Conservation (phyloP, 2,888 invertebrate genomes). For the Brenthis ino region DNA sequence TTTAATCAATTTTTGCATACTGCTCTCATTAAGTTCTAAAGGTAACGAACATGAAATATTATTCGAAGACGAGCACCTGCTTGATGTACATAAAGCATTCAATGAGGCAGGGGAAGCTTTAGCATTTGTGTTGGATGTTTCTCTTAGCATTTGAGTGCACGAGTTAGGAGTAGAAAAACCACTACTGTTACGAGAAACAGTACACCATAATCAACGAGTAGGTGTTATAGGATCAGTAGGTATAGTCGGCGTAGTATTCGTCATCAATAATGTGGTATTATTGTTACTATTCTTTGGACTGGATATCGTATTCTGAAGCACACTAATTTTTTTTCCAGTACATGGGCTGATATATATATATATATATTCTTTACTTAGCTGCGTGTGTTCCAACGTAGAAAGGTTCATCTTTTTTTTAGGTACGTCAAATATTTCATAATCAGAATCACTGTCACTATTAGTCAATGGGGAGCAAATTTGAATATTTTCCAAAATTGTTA, state of each 20-base stretch:
- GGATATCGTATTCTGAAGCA: slow-evolving; percentile 34
- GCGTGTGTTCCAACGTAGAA: not conserved
- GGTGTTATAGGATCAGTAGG: too few species aligned
- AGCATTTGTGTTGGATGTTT: slow-evolving; percentile 1
- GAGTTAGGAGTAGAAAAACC: not conserved
- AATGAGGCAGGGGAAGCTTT: slow-evolving; percentile 1
- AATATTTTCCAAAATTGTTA: not conserved
- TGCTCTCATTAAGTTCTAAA: slow-evolving; percentile 32
- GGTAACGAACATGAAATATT: slow-evolving; percentile 36
- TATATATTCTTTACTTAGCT: too few species aligned
- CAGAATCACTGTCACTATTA: slow-evolving; percentile 30
- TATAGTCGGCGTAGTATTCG: too few species aligned
- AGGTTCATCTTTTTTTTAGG: slow-evolving; percentile 18
- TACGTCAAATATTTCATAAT: slow-evolving; percentile 30
- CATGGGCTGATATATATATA: not conserved
- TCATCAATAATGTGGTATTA: not conserved
- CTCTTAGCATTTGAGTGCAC: not conserved
- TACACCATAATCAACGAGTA: not conserved
- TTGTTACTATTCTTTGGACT: slow-evolving; percentile 31
- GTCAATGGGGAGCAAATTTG: slow-evolving; percentile 4
- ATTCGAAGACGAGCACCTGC: slow-evolving; percentile 19
- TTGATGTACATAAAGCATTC: slow-evolving; percentile 1
- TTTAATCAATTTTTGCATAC: slow-evolving; percentile 33
- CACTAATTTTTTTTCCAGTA: slow-evolving; percentile 26
- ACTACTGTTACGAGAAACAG: not conserved